A percentile compares a stretch with the other conserved stretches of the same genome.
phyloP scores from a whole-genome alignment of 2,888 invertebrate genomes.

The Ptilodon capucinus region DNA sequence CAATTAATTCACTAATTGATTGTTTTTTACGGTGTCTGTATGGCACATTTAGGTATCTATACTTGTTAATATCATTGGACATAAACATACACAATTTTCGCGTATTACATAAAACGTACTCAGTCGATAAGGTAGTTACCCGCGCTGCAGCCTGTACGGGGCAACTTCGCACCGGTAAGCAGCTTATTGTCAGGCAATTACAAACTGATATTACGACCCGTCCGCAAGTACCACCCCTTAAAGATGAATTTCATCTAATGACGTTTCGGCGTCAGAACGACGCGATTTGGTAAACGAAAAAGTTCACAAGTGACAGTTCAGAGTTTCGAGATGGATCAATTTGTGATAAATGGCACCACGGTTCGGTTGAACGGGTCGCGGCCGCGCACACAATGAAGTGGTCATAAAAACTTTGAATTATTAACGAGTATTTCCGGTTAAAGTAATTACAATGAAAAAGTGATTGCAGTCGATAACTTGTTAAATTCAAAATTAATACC shows the following conservation, averaged over 20 bases:
- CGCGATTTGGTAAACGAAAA: constrained; percentile 61
- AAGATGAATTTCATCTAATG: constrained; percentile 49
- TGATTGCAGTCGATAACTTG: background rate
- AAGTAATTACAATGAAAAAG: constrained; percentile 21
- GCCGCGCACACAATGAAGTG: constrained; percentile 35
- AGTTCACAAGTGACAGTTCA: constrained; percentile 61
- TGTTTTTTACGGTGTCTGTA: too few species aligned
- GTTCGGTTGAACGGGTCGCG: constrained; percentile 39
- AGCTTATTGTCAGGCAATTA: constrained; percentile 57
- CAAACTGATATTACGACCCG: constrained; percentile 28
- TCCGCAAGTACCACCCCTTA: constrained; percentile 19
- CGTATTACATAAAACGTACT: background rate
- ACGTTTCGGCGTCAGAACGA: constrained; percentile 38
- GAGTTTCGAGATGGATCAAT: constrained; percentile 62
- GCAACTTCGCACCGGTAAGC: constrained; percentile 37
- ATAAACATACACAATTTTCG: background rate
- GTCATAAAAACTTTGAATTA: constrained; percentile 47
- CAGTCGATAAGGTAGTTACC: too few species aligned
- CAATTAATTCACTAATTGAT: too few species aligned
- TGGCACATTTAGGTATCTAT: too few species aligned
- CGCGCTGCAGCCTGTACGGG: background rate
- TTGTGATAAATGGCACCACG: constrained; percentile 63
- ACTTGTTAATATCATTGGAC: too few species aligned
- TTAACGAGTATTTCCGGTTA: constrained; percentile 42
- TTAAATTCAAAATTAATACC: too few species aligned